Evolutionary conservation across 1,140 invertebrate genomes (phyloP).

Genomic region (Saxidomus purpurata): DNA sequence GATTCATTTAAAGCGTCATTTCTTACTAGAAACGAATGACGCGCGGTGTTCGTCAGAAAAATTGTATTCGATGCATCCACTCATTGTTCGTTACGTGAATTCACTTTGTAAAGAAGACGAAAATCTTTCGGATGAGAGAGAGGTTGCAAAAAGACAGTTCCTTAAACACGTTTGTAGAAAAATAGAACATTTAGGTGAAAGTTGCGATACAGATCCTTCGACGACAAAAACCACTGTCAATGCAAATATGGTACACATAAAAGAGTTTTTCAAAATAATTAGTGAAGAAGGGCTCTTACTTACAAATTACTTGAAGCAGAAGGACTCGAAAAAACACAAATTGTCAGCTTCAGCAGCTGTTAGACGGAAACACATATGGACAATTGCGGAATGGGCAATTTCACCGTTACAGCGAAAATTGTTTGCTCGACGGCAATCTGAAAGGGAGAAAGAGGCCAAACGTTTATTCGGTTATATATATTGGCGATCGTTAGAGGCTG

Average conservation of each 20-base stretch:
- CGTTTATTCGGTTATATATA: conserved; percentile 22
- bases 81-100: neutral
- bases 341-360: neutral
- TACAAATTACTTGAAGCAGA: neutral
- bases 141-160: conserved; percentile 13
- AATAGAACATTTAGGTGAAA: conserved; percentile 8
- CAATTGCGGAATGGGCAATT: neutral
- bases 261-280: conserved; percentile 14
- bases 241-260: conserved; percentile 13
- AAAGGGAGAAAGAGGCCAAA: neutral
- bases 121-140: neutral
- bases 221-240: neutral
- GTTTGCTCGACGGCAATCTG: conserved; percentile 21
- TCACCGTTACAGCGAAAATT: neutral
- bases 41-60: neutral
- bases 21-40: conserved; percentile 25
- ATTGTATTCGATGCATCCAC: conserved; percentile 25
- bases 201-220: neutral
- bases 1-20: neutral
- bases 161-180: neutral
- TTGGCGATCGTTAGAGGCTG: conserved; percentile 13
- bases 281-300: neutral
- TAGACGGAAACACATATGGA: neutral
- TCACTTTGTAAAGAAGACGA: neutral
- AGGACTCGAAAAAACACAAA: neutral